A percentile compares a stretch with the other conserved stretches of the same genome.
Evolutionary conservation across 2,113 vertebrate species (phyloP).

Genomic region (Amblyornis subalaris): DNA sequence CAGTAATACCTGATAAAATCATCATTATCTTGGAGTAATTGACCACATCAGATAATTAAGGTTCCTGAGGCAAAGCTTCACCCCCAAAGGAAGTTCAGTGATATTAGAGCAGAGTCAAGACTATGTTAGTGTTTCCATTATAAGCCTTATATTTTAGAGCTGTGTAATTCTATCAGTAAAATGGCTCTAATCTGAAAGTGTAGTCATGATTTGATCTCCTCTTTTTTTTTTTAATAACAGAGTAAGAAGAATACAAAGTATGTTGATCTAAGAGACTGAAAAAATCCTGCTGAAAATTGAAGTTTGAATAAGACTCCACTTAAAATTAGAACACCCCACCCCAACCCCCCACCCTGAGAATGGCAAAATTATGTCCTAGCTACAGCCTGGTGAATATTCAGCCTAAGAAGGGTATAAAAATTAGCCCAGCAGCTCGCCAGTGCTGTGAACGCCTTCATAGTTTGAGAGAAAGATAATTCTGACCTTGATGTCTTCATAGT

Average conservation of each 20-base stretch:
- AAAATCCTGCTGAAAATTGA: neutral
- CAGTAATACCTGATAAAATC: slow-evolving; percentile 72
- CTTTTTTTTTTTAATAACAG: neutral
- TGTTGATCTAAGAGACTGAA: neutral
- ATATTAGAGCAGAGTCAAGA: slow-evolving; percentile 54
- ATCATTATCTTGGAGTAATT: slow-evolving; percentile 72
- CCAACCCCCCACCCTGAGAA: neutral
- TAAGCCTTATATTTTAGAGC: slow-evolving; percentile 20
- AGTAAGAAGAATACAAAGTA: neutral
- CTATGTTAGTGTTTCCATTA: slow-evolving; percentile 53
- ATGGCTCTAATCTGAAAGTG: neutral
- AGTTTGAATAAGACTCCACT: neutral
- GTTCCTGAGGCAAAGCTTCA: slow-evolving; percentile 68
- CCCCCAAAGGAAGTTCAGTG: slow-evolving; percentile 64
- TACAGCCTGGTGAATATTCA: neutral
- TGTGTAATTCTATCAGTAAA: slow-evolving; percentile 20
- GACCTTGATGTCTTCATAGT: neutral
- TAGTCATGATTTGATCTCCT: neutral
- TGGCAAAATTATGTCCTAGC: neutral
- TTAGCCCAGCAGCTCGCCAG: neutral
- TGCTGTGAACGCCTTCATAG: neutral
- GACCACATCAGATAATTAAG: slow-evolving; percentile 74
- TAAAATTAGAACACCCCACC: neutral
- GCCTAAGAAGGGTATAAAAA: neutral
- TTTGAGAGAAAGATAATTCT: neutral